These are phyloP conservation scores for Acanthaster planci DNA, from an alignment of 35 echinoderm and acorn worm genomes.

Conservation along the genomic window DNA sequence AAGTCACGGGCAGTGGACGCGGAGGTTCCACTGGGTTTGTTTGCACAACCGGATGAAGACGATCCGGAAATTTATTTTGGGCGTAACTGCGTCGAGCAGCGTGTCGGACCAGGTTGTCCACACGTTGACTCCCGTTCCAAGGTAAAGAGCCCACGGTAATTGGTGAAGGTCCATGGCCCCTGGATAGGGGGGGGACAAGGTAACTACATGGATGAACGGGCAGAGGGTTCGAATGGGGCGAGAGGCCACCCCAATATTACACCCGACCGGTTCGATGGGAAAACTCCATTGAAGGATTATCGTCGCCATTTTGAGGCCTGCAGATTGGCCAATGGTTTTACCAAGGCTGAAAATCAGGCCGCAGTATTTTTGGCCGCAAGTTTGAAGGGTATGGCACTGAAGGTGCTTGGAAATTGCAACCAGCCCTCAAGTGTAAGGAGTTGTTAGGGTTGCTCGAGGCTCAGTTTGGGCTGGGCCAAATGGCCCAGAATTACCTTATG, in stretches of 20 bases:
- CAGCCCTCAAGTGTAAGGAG: neutral
- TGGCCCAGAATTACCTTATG: conserved; percentile 17
- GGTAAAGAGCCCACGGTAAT: too few relatives aligned
- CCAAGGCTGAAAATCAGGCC: neutral
- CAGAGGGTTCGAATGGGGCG: neutral
- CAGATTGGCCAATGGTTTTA: neutral
- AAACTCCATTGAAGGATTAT: conserved; percentile 48
- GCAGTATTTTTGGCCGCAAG: conserved; percentile 3
- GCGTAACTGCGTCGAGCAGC: too few relatives aligned
- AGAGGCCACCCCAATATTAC: neutral
- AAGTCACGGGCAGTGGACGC: neutral
- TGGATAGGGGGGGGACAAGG: neutral
- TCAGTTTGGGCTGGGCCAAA: conserved; percentile 21
- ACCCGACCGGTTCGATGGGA: conserved; percentile 47
- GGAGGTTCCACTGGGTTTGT: too few relatives aligned
- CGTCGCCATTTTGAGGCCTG: conserved; percentile 48
- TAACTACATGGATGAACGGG: neutral
- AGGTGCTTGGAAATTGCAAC: neutral
- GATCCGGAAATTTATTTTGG: too few relatives aligned
- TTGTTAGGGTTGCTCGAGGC: neutral
- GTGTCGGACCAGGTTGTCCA: neutral
- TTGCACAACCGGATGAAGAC: too few relatives aligned
- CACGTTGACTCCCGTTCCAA: neutral
- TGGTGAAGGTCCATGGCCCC: too few relatives aligned
- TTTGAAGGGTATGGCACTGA: conserved; percentile 25